A percentile compares a stretch with the other conserved stretches of the same genome.
phyloP scores from a whole-genome alignment of 2,888 invertebrate species.

The Physocephala rufipes region DNA sequence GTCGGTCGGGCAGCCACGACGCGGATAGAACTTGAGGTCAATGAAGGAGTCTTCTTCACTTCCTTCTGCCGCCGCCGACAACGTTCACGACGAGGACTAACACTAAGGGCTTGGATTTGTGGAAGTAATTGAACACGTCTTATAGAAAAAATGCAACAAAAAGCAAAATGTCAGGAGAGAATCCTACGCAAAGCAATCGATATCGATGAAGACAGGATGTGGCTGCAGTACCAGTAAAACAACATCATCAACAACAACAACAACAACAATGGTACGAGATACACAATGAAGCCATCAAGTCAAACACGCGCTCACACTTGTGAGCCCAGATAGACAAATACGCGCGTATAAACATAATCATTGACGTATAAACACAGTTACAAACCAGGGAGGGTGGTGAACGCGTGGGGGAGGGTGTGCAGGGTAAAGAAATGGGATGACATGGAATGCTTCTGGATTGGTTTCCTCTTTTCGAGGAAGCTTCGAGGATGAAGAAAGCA shows the following conservation, averaged over 20 bases:
- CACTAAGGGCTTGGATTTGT: conserved; percentile 5
- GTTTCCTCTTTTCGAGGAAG: no score
- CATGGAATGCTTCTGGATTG: no score
- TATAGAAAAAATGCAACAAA: conserved; percentile 17
- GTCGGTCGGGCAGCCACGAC: conserved; percentile 10
- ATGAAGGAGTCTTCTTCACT: conserved; percentile 4
- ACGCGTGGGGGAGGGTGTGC: no score
- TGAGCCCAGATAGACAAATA: background rate
- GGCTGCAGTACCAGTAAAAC: no score
- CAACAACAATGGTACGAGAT: conserved; percentile 11
- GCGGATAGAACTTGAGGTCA: conserved; percentile 31
- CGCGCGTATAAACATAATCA: background rate
- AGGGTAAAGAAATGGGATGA: no score
- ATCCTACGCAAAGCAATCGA: background rate
- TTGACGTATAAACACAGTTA: background rate
- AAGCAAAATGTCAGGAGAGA: background rate
- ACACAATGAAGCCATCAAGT: conserved; percentile 13
- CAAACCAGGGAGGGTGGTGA: no score
- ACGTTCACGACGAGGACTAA: conserved; percentile 1
- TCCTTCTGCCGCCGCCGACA: background rate
- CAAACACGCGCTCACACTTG: conserved; percentile 7
- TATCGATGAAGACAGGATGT: background rate
- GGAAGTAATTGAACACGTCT: conserved; percentile 23
- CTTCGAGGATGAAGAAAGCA: no score
- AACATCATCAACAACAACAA: no score